Base-by-base conservation (phyloP, 2,888 invertebrate genomes). In the Ommatoiulus sabulosus region DNA sequence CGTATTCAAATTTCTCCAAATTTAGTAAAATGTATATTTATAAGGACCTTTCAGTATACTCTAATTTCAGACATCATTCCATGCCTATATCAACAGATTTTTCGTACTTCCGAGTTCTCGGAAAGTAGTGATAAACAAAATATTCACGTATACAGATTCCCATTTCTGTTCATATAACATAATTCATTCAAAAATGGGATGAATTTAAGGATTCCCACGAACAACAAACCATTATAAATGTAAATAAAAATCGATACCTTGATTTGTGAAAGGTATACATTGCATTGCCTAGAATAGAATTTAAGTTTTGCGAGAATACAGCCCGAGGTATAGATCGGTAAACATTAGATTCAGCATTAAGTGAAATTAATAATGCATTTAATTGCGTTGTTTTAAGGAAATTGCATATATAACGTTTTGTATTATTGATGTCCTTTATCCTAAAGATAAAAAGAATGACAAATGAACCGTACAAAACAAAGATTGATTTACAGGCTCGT, bases 291-390 rank as follows among this genome's bases (percentile, higher is more conserved):
- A 12, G 35, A 80, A 80, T 80, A 35, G 35, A 80, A 72, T 10
- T 72, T 72, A 48, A 24, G 7, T 72, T 52, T 63, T n/a, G 63
- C 17, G 24, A 72, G 24, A 20, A 72, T 0, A 4, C 5, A 72
- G 24, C 20, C 20, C 24, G 8, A 72, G 52, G 15, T 80, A 12
- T 12, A 52, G 17, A 8, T 80, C 35, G 12, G 80, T 35, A 80
- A 12, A 12, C 35, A 2, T 57, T 24, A 35, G 35, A 35, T 35
- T 80, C 10, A 35, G 35, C 35, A 80, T 80, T 80, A 80, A 80
- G 24, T 35, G 24, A 80, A 80, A 12, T 80, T 80, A 80, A 80
- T 80, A 80, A 80, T 80, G 35, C 12, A 80, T 80, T 24, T 35
- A 1, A 80, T 35, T 35, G 80, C 80, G 35, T 35, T 15, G 35